Evolutionary conservation across 2,113 vertebrate species (phyloP), one percentile per base, ranked within the genome.

Genomic region (Spea multiplicata): DNA sequence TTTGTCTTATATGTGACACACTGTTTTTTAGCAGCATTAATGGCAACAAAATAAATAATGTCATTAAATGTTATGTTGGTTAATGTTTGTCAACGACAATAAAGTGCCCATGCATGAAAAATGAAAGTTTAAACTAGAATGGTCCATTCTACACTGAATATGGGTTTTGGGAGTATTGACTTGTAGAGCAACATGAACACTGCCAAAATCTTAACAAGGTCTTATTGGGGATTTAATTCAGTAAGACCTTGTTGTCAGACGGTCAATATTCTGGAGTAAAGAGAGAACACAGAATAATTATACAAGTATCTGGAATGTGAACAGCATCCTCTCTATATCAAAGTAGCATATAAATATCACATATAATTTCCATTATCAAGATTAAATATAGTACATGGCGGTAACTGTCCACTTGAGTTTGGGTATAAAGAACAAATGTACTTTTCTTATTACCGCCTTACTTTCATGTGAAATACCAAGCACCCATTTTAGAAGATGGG

Each of bases 181-280:
- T 59, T 45, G 47, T 45, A 74, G 64, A 68, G 68, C 71, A 59
- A 73, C 65, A 68, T 68, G 71, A 67, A 61, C 78, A 80, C 74
- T 80, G 78, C 74, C 78, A 80, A 74, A 74, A 74, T 74, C 71
- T 74, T 80, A 80, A 80, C 50, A 71, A 68, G 65, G 78, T 74
- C 78, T 73, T 64, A 30, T 14, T 68, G 65, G 78, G 78, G 6
- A 73, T 80, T 61, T 80, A 68, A 80, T 17, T 80, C 64, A 80
- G 16, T 80, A 68, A 59, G 64, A 68, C 53, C 71, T 68, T 71
- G 50, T 67, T 68, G 64, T 64, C 78, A 74, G 45, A 13, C 13
- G 17, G 55, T 80, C 78, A 61, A 74, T 80, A 73, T 59, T 14
- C 53, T 80, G 46, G 64, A 61, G 53, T 74, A 73, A 8, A 80